Evolutionary conservation across 92 coral and sea anemone species (phyloP).

Genomic region (Phenganax subtilis): DNA sequence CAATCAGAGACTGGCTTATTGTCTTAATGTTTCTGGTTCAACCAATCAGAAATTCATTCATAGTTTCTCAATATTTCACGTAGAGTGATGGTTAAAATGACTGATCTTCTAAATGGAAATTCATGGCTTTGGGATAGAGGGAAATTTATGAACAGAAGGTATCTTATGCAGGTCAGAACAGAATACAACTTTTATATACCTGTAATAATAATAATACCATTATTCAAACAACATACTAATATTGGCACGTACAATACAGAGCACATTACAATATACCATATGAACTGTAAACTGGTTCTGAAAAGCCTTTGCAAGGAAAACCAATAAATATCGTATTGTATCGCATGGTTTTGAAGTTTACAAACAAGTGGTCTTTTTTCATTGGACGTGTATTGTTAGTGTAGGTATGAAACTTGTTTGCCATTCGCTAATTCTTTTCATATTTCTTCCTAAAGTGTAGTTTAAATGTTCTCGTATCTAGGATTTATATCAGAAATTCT

Average conservation of each 20-base stretch:
- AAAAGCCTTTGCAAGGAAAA: too few species aligned
- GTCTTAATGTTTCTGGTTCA: background rate
- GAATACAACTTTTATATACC: too few species aligned
- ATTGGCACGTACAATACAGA: too few species aligned
- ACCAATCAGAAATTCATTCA: background rate
- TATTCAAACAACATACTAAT: too few species aligned
- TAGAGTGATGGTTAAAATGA: slow-evolving; percentile 93
- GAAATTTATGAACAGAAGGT: slow-evolving; percentile 91
- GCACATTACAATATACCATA: too few species aligned
- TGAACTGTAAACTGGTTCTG: too few species aligned
- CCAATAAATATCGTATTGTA: too few species aligned
- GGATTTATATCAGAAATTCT: slow-evolving; percentile 83
- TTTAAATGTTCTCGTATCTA: slow-evolving; percentile 13
- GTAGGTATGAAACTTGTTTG: too few species aligned
- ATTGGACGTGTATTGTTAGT: background rate
- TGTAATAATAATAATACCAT: too few species aligned
- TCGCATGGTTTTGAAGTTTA: background rate
- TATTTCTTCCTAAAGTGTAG: too few species aligned
- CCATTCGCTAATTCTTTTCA: too few species aligned
- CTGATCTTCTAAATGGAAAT: slow-evolving; percentile 80
- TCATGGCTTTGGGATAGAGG: slow-evolving; percentile 99
- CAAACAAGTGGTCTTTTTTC: background rate
- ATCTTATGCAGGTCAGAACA: slow-evolving; percentile 71
- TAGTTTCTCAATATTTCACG: background rate
- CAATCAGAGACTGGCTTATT: background rate